A percentile compares a stretch with the other conserved stretches of the same genome.
These are phyloP conservation scores for Sceliomorpha sp. DNA, from an alignment of 2,888 invertebrate genomes.

Conservation along the genomic window DNA sequence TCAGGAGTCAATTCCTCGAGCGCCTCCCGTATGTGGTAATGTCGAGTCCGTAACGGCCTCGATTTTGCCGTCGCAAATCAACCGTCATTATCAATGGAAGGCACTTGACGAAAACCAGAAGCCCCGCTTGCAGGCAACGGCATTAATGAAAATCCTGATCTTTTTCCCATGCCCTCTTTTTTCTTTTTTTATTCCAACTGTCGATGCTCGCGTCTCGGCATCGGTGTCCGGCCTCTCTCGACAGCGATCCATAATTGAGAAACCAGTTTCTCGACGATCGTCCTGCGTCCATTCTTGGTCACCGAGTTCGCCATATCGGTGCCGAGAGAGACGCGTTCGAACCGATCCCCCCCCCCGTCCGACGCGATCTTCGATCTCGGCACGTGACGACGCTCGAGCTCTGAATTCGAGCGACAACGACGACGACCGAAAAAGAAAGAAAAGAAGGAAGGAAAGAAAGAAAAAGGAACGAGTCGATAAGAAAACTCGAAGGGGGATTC, in stretches of 20 bases:
- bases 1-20: no score
- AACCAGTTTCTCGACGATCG: conserved; percentile 45
- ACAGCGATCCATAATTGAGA: conserved; percentile 44
- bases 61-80: conserved; percentile 11
- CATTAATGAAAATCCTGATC: conserved; percentile 37
- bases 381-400: no score
- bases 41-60: no score
- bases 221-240: background rate
- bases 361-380: no score
- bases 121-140: conserved; percentile 5
- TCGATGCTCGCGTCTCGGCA: conserved; percentile 4
- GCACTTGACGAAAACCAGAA: conserved; percentile 36
- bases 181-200: conserved; percentile 21
- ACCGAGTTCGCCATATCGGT: conserved; percentile 34
- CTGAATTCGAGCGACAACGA: conserved; percentile 15
- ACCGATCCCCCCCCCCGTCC: conserved; percentile 5
- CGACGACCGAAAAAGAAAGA: conserved; percentile 5
- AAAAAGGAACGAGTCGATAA: no score
- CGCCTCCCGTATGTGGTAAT: no score
- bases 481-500: conserved; percentile 18
- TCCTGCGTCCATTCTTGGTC: conserved; percentile 49
- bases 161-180: conserved; percentile 38
- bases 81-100: conserved; percentile 25
- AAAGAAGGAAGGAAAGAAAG: conserved; percentile 7
- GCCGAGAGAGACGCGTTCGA: conserved; percentile 32